phyloP scores from a whole-genome alignment of 2,113 vertebrate species.

The Pituophis catenifer region DNA sequence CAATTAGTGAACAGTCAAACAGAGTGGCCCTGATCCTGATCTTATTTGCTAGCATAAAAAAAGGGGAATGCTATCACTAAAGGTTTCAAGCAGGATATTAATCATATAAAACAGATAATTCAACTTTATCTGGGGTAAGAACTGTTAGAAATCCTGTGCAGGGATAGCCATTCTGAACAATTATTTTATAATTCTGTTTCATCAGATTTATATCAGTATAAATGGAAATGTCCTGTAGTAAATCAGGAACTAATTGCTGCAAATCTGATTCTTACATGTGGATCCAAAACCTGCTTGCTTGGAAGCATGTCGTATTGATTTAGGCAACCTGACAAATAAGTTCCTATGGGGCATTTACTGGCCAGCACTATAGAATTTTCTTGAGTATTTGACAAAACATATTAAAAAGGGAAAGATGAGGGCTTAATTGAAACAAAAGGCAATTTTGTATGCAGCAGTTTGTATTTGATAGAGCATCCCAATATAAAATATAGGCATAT shows the following conservation, averaged over 20 bases:
- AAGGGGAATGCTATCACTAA: slow-evolving; percentile 1
- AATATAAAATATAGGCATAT: neutral
- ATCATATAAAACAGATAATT: neutral
- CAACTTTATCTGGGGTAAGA: neutral
- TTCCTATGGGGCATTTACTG: neutral
- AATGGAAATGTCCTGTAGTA: slow-evolving; percentile 9
- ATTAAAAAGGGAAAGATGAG: neutral
- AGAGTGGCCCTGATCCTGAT: slow-evolving; percentile 13
- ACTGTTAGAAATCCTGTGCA: neutral
- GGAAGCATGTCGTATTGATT: slow-evolving; percentile 12
- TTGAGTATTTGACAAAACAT: slow-evolving; percentile 2
- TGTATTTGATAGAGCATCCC: neutral
- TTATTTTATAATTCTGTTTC: slow-evolving; percentile 15
- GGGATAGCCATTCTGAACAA: slow-evolving; percentile 4
- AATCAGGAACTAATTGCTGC: slow-evolving; percentile 17
- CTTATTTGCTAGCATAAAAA: slow-evolving; percentile 7
- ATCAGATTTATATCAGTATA: slow-evolving; percentile 13
- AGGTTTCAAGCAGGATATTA: neutral
- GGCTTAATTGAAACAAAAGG: neutral
- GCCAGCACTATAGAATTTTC: neutral
- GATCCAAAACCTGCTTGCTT: neutral
- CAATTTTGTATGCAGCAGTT: neutral
- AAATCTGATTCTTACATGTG: slow-evolving; percentile 12
- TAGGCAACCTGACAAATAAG: slow-evolving; percentile 7
- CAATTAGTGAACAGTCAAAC: slow-evolving; percentile 29